phyloP scores from a whole-genome alignment of 2,888 invertebrate species.

The Augochlorella aurata region DNA sequence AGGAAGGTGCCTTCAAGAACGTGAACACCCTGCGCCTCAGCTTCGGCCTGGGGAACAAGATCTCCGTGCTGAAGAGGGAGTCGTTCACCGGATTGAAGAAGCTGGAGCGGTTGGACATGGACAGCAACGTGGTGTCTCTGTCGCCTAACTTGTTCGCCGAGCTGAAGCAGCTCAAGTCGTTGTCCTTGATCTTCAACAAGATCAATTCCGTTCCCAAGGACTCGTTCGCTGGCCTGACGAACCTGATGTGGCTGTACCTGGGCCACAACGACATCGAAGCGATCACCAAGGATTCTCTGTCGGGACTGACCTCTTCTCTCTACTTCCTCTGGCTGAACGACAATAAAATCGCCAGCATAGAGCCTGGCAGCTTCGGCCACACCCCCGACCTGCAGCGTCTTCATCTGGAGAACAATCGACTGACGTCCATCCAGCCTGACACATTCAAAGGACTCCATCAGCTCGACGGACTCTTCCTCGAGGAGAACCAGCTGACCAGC shows the following conservation, averaged over 20 bases:
- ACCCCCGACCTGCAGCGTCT: slow-evolving; percentile 76
- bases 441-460: slow-evolving; percentile 72
- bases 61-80: slow-evolving; percentile 50
- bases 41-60: slow-evolving; percentile 56
- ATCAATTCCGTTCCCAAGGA: slow-evolving; percentile 78
- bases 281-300: slow-evolving; percentile 70
- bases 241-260: slow-evolving; percentile 80
- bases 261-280: slow-evolving; percentile 78
- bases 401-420: slow-evolving; percentile 80
- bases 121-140: slow-evolving; percentile 64
- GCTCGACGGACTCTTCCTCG: slow-evolving; percentile 78
- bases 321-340: slow-evolving; percentile 78
- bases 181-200: slow-evolving; percentile 79
- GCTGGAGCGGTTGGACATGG: slow-evolving; percentile 53
- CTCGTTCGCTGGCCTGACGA: slow-evolving; percentile 78
- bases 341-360: slow-evolving; percentile 78
- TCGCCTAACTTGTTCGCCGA: slow-evolving; percentile 78
- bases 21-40: slow-evolving; percentile 41
- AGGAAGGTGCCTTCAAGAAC: slow-evolving; percentile 60
- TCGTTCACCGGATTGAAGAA: slow-evolving; percentile 59
- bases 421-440: slow-evolving; percentile 77
- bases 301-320: slow-evolving; percentile 43
- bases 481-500: slow-evolving; percentile 78
- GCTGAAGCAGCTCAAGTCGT: slow-evolving; percentile 76
- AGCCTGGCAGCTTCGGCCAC: slow-evolving; percentile 77